Percentiles rank a stretch among this genome's conserved stretches.
phyloP scores from a whole-genome alignment of 1,140 invertebrate genomes.

The Helicoverpa armigera region DNA sequence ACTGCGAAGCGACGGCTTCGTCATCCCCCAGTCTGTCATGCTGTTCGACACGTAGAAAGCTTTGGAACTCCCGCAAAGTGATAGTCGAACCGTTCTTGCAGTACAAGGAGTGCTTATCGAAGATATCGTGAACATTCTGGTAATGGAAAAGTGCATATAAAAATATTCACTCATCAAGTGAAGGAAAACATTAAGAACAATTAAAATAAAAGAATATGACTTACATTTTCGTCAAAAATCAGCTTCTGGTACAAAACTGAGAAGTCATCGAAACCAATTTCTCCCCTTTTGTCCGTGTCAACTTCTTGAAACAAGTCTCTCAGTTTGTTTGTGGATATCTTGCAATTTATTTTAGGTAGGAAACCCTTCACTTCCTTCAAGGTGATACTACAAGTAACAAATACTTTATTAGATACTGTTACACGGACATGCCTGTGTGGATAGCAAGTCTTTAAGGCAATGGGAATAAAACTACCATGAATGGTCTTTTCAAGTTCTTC shows the following conservation, averaged over 20 bases:
- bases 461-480: too few species aligned
- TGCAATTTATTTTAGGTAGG: slow-evolving; percentile 95
- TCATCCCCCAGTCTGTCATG: slow-evolving; percentile 90
- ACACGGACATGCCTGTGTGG: not conserved
- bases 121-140: slow-evolving; percentile 88
- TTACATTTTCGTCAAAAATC: slow-evolving; percentile 92
- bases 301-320: slow-evolving; percentile 95
- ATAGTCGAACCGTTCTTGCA: slow-evolving; percentile 89
- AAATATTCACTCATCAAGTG: not conserved
- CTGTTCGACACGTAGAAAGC: slow-evolving; percentile 93
- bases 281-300: slow-evolving; percentile 91
- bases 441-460: too few species aligned
- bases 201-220: slow-evolving; percentile 58
- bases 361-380: slow-evolving; percentile 97
- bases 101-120: slow-evolving; percentile 88
- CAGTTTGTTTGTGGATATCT: slow-evolving; percentile 94
- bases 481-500: too few species aligned
- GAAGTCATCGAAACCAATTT: slow-evolving; percentile 97
- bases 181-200: not conserved
- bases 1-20: slow-evolving; percentile 88
- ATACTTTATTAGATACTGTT: not conserved
- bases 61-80: slow-evolving; percentile 92
- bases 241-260: slow-evolving; percentile 94
- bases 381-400: slow-evolving; percentile 88
- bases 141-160: slow-evolving; percentile 29